Evolutionary conservation across 2,888 invertebrate genomes (phyloP).

Genomic region (Phortica okadai): DNA sequence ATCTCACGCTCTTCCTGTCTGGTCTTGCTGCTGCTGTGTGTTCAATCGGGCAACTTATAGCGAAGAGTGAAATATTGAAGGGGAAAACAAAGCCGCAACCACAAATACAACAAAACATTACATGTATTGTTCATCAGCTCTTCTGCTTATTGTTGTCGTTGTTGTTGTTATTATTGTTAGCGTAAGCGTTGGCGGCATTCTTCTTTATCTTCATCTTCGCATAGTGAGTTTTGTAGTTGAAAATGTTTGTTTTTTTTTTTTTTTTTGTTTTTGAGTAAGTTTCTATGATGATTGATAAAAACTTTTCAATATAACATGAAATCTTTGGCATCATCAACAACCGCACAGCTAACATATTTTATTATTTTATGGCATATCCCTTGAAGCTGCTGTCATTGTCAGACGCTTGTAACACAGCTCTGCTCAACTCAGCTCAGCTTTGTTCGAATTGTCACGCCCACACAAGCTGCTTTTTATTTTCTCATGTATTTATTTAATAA

Average conservation of each 20-base stretch:
- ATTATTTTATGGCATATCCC: neutral
- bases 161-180: neutral
- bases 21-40: neutral
- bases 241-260: too few species aligned
- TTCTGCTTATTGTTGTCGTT: neutral
- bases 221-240: neutral
- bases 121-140: neutral
- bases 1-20: neutral
- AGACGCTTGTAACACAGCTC: neutral
- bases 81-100: neutral
- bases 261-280: neutral
- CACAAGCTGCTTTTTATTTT: too few species aligned
- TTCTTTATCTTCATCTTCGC: neutral
- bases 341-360: neutral
- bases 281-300: slow-evolving; percentile 34
- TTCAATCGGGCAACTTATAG: slow-evolving; percentile 4
- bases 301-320: slow-evolving; percentile 29
- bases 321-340: neutral
- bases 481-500: too few species aligned
- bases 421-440: neutral
- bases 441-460: too few species aligned
- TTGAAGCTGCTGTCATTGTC: slow-evolving; percentile 5
- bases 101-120: slow-evolving; percentile 7
- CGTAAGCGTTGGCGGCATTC: neutral
- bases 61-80: neutral